Evolutionary conservation across 1,140 invertebrate species (phyloP), one percentile per base, ranked within the genome.

Genomic region (Drosophila kohkoa): DNA sequence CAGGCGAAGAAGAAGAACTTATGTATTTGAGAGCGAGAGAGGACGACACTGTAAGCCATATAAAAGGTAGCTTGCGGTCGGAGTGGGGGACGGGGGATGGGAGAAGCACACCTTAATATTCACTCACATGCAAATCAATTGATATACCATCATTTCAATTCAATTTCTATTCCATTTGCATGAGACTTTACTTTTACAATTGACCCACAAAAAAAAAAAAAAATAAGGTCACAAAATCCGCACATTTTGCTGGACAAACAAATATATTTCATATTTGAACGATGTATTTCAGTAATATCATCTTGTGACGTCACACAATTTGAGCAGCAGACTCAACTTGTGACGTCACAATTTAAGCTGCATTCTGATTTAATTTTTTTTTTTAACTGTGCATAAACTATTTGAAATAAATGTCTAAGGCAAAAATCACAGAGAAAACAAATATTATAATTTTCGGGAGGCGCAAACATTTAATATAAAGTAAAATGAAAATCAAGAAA

Each of bases 1-100:
- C 82, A 85, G 82, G 66, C 75, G 30, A 65, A 58, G 28, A 20
- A 58, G 28, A 20, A 51, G 38, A 28, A 38, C 20, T 25, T 25
- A 25, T 25, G 20, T 38, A 10, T 28, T n/a, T 1, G 43, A 25
- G 20, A n/a, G 45, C 41, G 32, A 41, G 51, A 69, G 51, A 66
- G 38, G 48, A 69, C 52, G 52, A 55, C 52, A 71, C 52, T 73
- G 63, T 66, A 73, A 49, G 58, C 58, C 25, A 20, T 16, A 28
- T 43, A 43, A 20, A 43, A 13, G 10, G 4, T 32, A 4, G 15
- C 11, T 16, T 3, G 16, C 10, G 3, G 7, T 8, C 8, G 20
- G 20, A 25, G 20, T 25, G 20, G 0, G 20, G 20, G 20, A 20
- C 3, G 3, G 2, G 30, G n/a, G 52, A 1, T 7, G 7, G 38